Evolutionary conservation across 2,888 invertebrate genomes (phyloP), one percentile per base, ranked within the genome.

Genomic region (Macrosoma leucophasiata): DNA sequence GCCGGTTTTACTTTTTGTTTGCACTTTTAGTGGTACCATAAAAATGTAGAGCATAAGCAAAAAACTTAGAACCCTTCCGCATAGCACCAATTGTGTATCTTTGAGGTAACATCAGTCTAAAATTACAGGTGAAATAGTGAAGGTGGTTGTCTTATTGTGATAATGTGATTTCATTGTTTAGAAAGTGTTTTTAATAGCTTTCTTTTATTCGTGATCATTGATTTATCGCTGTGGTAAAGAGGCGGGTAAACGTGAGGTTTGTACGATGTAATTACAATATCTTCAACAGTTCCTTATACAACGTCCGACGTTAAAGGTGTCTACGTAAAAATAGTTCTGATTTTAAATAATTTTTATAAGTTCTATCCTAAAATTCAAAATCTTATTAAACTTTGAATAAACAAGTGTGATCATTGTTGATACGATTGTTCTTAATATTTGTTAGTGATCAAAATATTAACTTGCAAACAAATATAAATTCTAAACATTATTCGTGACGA

Each of bases 41-140:
- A 81, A 81, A 78, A 79, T 78, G 64, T 77, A 36, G 79, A 79
- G 74, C 75, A 78, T 52, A 68, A 71, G 78, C 71, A 77, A 78
- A 79, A 77, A 78, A 63, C 14, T 22, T 11, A 25, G 44, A 75
- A 67, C 73, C 65, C 81, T 84, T 84, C 82, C 82, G 82, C 69
- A 59, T 81, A 68, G 53, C 54, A 36, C 53, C 67, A 69, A 74
- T 78, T 68, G 64, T 57, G 37, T 41, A 42, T 32, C 43, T 35
- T 21, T 35, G 49, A 70, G 67, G 70, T 71, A 61, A 47, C 49
- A 58, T 62, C 79, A 84, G 82, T 84, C 59, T 49, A 40, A 67
- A 78, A 76, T 73, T 76, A 73, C 82, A 84, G 82, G 82, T 82
- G 84, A 73, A 53, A 60, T 76, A 68, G 82, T 75, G 71, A 76